Evolutionary conservation across 2,113 vertebrate species (phyloP), one percentile per base, ranked within the genome.

Genomic region (Pomatorhinus ruficollis): DNA sequence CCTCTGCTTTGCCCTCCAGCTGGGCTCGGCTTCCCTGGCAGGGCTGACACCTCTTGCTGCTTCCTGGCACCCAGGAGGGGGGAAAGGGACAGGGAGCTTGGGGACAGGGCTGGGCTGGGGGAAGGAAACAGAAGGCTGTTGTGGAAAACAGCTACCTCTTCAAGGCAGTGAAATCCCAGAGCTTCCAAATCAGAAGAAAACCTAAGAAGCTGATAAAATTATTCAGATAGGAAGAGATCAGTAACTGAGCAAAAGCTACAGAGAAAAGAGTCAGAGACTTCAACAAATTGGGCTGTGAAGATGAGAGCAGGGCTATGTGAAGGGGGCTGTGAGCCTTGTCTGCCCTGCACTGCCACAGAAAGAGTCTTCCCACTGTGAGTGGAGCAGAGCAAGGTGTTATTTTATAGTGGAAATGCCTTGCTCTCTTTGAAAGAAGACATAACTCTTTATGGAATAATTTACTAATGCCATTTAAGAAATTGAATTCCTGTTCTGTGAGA

Each of bases 401-500:
- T 68, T 72, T 40, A 27, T 31, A 57, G 61, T 27, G 47, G 44
- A 81, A 87, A 94, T 28, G 3, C 28, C 59, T 88, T 6, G 3
- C 33, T 72, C 1, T 72, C 49, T 82, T 57, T 42, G 57, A 53
- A 89, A 92, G 49, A 31, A 79, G 50, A 72, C 50, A 49, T 72
- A 84, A 82, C 39, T 91, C 87, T 77, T 89, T 61, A 76, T 61
- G 56, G 56, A 90, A 88, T 90, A 92, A 88, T 85, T 92, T 92
- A 94, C 85, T 90, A 88, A 71, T 60, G 37, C 64, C 87, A 90
- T 90, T 94, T 93, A 92, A 95, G 76, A 90, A 94, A 97, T 63
- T 93, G 92, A 88, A 86, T 95, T 92, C 76, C 82, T 93, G 64
- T 93, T 95, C 79, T 3, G 4, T 21, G 35, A 66, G 47, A 89